Evolutionary conservation across 1,140 invertebrate genomes (phyloP).

Genomic region (Nymphalis io): DNA sequence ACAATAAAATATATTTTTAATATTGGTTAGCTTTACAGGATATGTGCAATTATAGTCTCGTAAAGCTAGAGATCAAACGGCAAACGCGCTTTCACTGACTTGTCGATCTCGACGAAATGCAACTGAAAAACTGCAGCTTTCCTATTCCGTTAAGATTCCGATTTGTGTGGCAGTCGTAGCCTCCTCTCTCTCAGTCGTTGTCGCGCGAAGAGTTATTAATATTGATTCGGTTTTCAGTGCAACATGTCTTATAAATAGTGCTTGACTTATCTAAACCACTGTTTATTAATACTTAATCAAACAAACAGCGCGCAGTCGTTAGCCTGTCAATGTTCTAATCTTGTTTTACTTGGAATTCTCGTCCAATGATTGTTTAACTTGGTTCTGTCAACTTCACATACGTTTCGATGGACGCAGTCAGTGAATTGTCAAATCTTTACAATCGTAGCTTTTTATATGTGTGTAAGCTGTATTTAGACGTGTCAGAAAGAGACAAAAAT

Average conservation of each 20-base stretch:
- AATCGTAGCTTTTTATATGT: not conserved
- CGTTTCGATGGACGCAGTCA: not conserved
- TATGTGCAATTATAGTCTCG: slow-evolving; percentile 68
- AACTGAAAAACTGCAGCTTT: slow-evolving; percentile 55
- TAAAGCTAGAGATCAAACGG: slow-evolving; percentile 73
- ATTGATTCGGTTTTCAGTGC: slow-evolving; percentile 63
- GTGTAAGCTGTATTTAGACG: too few relatives aligned
- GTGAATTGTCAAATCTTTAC: not conserved
- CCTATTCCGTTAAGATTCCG: slow-evolving; percentile 50
- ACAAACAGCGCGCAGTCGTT: slow-evolving; percentile 16
- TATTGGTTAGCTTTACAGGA: slow-evolving; percentile 59
- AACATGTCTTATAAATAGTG: slow-evolving; percentile 35
- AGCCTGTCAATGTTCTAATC: slow-evolving; percentile 11
- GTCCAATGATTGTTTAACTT: not conserved
- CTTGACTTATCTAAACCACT: slow-evolving; percentile 32
- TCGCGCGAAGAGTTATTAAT: slow-evolving; percentile 62
- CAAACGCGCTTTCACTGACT: slow-evolving; percentile 75
- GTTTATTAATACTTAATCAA: slow-evolving; percentile 29
- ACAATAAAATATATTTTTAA: slow-evolving; percentile 2
- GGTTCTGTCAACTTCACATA: not conserved
- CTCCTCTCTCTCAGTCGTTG: slow-evolving; percentile 56
- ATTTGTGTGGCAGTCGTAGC: slow-evolving; percentile 49
- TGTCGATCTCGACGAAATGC: slow-evolving; percentile 45
- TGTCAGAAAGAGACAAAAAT: too few relatives aligned
- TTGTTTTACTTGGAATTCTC: slow-evolving; percentile 6